Evolutionary conservation across 2,888 invertebrate genomes (phyloP), one percentile per base, ranked within the genome.

Genomic region (Serripes groenlandicus): DNA sequence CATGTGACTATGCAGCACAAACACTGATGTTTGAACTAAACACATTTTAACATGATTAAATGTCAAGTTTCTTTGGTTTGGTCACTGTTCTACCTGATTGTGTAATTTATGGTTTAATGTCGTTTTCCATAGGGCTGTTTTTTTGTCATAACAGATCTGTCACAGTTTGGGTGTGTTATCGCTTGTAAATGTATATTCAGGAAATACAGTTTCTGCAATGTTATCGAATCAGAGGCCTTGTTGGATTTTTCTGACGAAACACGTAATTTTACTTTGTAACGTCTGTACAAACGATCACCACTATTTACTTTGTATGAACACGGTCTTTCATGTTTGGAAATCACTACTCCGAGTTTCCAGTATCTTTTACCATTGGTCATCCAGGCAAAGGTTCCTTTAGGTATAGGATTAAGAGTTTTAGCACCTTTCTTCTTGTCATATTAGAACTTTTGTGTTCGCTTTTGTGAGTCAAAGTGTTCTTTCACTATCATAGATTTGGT

Each of bases 261-360:
- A 18, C 37, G 42, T 18, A 81, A 49, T 18, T 81, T 78, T 70
- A 64, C 71, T 9, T 78, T 75, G 66, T 85, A 81, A 62, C 85
- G 78, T 18, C 85, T 30, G 37, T 81, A 85, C 28, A 78, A 35
- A 11, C 75, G 56, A 3, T 69, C 54, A 5, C 64, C 69, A 35
- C 68, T 71, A 37, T 35, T 42, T 9, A 88, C 76, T 18, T 85
- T 23, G 64, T 83, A 87, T 11, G 83, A 85, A 37, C 83, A 76
- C n/a, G 79, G 85, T 68, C 76, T 77, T 18, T 68, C 75, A 34
- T 69, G 30, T 58, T 72, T 60, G 34, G 79, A 32, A 5, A 80
- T 42, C 3, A 88, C 78, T 23, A 70, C 73, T 52, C 75, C 83
- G 62, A 75, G 76, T 49, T 34, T 58, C 71, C 62, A 78, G 37